Evolutionary conservation across 2,113 vertebrate genomes (phyloP), one percentile per base, ranked within the genome.

Genomic region (Benitochromis conjunctus): DNA sequence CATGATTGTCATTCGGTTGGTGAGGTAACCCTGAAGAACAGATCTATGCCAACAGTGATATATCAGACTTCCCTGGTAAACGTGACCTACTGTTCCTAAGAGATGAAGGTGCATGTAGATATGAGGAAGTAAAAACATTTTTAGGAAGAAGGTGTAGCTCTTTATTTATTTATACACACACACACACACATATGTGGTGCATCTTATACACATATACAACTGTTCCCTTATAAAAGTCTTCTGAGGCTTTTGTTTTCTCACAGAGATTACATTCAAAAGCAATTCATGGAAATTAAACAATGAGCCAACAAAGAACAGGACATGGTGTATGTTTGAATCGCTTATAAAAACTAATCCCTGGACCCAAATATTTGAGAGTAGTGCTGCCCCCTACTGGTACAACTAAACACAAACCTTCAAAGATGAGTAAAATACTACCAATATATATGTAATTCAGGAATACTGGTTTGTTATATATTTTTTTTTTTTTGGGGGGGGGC

Each of bases 361-460:
- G n/a, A 13, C 62, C 5, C 13, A 41, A 21, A 16, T 1, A 19
- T 8, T 64, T 64, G 36, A 14, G 69, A n/a, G 34, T 21, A 9
- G 9, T 86, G 36, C 81, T 91, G 89, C 92, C 92, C 80, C 69
- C 94, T 91, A 55, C 74, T 89, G 94, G 69, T 2, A 56, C 18
- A 21, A 2, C 9, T 9, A 79, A 58, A 69, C 29, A n/a, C 2
- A 43, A 16, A 5, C 71, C 38, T n/a, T 34, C 19, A 53, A 53
- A 34, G 29, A 53, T 0, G 3, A 34, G 26, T 4, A 76, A 36
- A 36, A 43, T 10, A 4, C 66, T 71, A 71, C 41, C 41, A 10
- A 3, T 71, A 14, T 46, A 9, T 26, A 3, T 71, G 29, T 34
- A 71, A 71, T 26, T 71, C 24, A 18, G 13, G 13, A 24, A 6